These are phyloP conservation scores for Drosophila carrolli DNA, from an alignment of 1,140 invertebrate species.

Conservation along the genomic window DNA sequence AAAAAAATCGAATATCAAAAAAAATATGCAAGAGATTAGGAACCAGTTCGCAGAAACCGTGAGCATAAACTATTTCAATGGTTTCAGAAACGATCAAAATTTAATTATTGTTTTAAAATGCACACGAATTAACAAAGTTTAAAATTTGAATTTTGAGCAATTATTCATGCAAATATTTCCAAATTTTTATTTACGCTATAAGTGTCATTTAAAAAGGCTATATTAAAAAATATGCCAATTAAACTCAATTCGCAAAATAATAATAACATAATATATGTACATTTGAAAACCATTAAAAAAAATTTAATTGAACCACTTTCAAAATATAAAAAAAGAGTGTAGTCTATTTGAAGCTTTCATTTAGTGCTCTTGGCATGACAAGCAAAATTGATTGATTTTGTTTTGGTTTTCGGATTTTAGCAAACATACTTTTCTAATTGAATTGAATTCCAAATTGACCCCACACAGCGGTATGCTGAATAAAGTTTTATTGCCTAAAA, in stretches of 20 bases:
- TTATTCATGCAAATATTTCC: constrained; percentile 24
- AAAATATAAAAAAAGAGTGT: constrained; percentile 7
- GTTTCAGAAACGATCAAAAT: neutral
- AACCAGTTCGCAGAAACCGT: neutral
- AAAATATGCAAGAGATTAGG: neutral
- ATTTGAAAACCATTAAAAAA: neutral
- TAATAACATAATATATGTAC: neutral
- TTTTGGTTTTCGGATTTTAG: constrained; percentile 22
- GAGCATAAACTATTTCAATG: neutral
- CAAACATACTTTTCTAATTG: constrained; percentile 43
- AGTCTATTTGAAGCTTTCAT: neutral
- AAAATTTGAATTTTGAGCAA: constrained; percentile 23
- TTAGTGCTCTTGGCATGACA: constrained; percentile 7
- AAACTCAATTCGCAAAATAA: constrained; percentile 7
- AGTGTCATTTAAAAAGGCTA: too few species aligned
- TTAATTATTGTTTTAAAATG: constrained; percentile 12
- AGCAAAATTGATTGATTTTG: constrained; percentile 37
- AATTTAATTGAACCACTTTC: neutral
- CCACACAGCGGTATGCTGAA: constrained; percentile 25
- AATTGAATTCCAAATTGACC: constrained; percentile 43
- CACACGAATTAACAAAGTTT: neutral
- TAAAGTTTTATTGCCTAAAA: constrained; percentile 30
- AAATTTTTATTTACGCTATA: constrained; percentile 1
- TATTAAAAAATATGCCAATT: too few species aligned
- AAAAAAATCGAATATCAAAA: too few species aligned